Base-by-base conservation (phyloP, 1,140 invertebrate genomes). In the Euwallacea similis region DNA sequence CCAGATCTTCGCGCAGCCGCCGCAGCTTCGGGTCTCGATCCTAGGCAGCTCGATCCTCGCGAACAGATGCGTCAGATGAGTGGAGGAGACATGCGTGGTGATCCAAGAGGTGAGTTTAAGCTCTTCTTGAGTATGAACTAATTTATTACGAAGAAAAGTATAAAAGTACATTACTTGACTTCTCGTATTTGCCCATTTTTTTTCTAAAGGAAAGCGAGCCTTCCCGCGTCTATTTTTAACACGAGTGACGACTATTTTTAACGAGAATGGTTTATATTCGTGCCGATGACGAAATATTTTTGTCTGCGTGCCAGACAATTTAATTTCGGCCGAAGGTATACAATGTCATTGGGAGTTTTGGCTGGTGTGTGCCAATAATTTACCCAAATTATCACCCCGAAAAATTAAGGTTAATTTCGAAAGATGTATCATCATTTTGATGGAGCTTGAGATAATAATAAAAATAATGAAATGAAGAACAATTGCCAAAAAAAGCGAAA, bases 71-170 rank as follows among this genome's bases (percentile, higher is more conserved):
- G 89, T 74, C 83, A 73, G 41, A 73, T 73, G 66, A 81, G 81
- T 46, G 85, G 85, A 75, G 85, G 85, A 76, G 83, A 86, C 44
- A 85, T 87, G 83, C 86, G 90, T 58, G 90, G 90, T 7, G 89
- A 90, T 81, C 88, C 88, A 0, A 85, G 89, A 33, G 91, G 91
- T 76, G 55, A 54, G 54, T 50, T 50, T 33, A 1, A 4, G 4
- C 21, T 33, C 21, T 33, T 33, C 21, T 33, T 33, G 21, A 33
- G 21, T 33, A 2, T 33, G 21, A 33, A 4, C 4, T 33, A 33
- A 33, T 33, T 33, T 4, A 4, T 33, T 4, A 33, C 4, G 21
- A 33, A 33, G 1, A 33, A 33, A 33, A 33, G 21, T 33, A 33
- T 33, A 33, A 4, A 33, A 4, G 21, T 33, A 33, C 21, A 2